Base-by-base conservation (phyloP, 2,888 invertebrate species). In the Cephus rjabovi region DNA sequence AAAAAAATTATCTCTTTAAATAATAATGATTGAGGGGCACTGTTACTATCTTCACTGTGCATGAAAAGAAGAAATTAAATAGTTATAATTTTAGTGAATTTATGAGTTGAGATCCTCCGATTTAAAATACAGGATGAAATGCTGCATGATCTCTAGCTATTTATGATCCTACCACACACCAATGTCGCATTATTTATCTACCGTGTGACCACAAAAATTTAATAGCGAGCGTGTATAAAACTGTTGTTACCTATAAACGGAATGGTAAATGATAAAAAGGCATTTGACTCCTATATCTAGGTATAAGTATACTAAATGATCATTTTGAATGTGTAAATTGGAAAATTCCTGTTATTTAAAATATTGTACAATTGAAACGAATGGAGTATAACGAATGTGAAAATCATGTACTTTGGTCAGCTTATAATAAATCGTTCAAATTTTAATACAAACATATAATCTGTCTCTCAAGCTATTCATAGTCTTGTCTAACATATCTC, bases 391-490 rank as follows among this genome's bases (percentile, higher is more conserved):
- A 31, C 31, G 31, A 34, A 34, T 71, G 71, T 34, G 71, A 71
- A 71, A n/a, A 76, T 79, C 71, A 79, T 73, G 73, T 33, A 76
- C 77, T 81, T 79, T 83, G 81, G 79, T 80, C 75, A 83, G 80
- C 79, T 86, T 81, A 76, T 83, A 89, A 89, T 89, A 89, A 89
- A 89, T 86, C 78, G 81, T 86, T 86, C 83, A 79, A 86, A 85
- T 86, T 88, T 87, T 86, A 87, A 84, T 83, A 85, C 75, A 69
- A 81, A 35, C 77, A 73, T 79, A 82, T 79, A 81, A 76, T 40
- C 81, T 69, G 40, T 76, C 35, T 33, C 76, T 78, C 23, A 4
- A 15, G 1, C 23, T 23, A 23, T 9, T 15, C 2, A 2, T 0
- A 56, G 23, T 9, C 56, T 56, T 23, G 23, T 23, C 23, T 56